Evolutionary conservation across 2,797 vertebrate species (phyloP).

Genomic region (Buphagus erythrorhynchus): DNA sequence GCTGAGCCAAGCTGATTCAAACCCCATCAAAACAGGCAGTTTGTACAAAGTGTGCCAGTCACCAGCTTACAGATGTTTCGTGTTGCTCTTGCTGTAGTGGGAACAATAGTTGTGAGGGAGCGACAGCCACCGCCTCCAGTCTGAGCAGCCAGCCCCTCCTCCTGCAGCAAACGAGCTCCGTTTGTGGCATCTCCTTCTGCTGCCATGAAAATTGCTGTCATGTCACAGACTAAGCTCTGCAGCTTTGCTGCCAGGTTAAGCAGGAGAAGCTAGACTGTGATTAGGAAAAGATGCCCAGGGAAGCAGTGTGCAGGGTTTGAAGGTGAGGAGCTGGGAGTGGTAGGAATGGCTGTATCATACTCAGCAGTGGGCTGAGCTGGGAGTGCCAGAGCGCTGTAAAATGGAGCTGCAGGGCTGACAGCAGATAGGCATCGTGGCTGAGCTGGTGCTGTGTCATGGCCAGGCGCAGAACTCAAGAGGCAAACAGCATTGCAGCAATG

Average conservation of each 20-base stretch:
- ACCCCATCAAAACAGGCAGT: not conserved
- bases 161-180: not conserved
- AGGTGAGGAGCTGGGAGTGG: not conserved
- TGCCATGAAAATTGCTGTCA: slow-evolving; percentile 28
- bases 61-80: not conserved
- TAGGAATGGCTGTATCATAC: not conserved
- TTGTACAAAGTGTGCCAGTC: not conserved
- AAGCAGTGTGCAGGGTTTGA: not conserved
- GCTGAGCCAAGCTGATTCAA: not conserved
- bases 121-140: not conserved
- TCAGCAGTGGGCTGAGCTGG: not conserved
- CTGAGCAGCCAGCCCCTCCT: slow-evolving; percentile 27
- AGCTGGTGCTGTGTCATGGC: not conserved
- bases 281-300: not conserved
- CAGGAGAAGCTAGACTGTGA: not conserved
- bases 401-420: not conserved
- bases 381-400: not conserved
- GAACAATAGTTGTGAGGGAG: slow-evolving; percentile 29
- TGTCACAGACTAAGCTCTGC: not conserved
- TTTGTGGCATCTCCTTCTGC: slow-evolving; percentile 16
- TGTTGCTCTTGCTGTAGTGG: not conserved
- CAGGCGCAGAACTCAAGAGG: not conserved
- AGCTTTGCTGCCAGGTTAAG: slow-evolving; percentile 19
- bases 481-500: not conserved
- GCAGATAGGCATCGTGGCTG: not conserved